A percentile compares a stretch with the other conserved stretches of the same genome.
These are phyloP conservation scores for Arenaria interpres DNA, from an alignment of 2,113 vertebrate species.

Conservation along the genomic window DNA sequence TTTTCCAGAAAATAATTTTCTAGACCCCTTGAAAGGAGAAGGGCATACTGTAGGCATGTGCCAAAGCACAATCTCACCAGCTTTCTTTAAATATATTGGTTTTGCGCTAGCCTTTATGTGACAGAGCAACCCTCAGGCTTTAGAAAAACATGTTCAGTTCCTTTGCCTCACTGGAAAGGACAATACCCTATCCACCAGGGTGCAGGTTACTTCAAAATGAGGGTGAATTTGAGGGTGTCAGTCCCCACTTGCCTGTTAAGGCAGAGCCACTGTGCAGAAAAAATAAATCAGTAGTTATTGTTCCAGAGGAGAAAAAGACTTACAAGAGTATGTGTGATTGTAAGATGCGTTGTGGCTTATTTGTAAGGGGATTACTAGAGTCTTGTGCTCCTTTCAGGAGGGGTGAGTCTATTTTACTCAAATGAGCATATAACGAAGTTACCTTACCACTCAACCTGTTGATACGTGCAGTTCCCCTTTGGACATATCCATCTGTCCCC, in stretches of 20 bases:
- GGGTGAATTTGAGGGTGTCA: background rate
- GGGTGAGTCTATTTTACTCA: background rate
- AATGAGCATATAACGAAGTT: background rate
- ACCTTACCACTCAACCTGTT: background rate
- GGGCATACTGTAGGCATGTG: background rate
- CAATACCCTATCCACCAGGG: background rate
- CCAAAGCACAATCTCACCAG: background rate
- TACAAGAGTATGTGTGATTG: background rate
- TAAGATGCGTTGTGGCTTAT: background rate
- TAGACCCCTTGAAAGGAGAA: background rate
- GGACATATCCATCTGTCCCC: background rate
- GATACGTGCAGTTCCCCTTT: background rate
- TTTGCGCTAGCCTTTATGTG: background rate
- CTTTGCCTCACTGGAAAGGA: background rate
- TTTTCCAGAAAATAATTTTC: background rate
- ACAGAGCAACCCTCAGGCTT: background rate
- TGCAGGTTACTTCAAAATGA: background rate
- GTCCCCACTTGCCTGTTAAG: background rate
- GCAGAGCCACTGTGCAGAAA: background rate
- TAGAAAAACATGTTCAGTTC: background rate
- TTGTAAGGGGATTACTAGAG: background rate
- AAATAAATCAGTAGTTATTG: background rate
- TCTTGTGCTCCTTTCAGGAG: background rate
- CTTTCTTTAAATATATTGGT: background rate
- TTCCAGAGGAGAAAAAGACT: background rate